Percentiles rank a stretch among this genome's conserved stretches.
Conservation (phyloP, 1,140 invertebrate genomes). For the Brachionus plicatilis region DNA sequence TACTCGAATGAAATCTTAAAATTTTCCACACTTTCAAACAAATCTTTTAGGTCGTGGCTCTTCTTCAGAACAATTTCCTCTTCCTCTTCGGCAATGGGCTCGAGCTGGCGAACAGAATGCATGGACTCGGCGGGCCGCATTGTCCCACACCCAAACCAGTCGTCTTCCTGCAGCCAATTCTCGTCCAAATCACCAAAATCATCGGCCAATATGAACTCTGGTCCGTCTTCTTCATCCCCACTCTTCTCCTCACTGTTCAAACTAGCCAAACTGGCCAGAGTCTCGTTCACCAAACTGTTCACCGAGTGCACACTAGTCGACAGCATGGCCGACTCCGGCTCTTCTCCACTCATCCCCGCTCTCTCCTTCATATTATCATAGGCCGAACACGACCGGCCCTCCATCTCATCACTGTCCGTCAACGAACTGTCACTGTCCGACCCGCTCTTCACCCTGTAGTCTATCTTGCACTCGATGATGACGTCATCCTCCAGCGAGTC, state of each 20-base stretch:
- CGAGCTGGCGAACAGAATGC: neutral
- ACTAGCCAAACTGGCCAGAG: neutral
- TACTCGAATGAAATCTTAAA: constrained; percentile 9
- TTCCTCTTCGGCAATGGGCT: constrained; percentile 24
- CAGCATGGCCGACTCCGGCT: neutral
- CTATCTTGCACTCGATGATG: constrained; percentile 10
- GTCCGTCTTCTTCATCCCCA: neutral
- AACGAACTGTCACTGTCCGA: neutral
- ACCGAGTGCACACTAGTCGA: neutral
- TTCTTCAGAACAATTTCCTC: neutral
- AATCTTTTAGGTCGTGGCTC: neutral
- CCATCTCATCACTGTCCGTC: neutral
- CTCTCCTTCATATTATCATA: constrained; percentile 24
- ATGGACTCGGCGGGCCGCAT: neutral
- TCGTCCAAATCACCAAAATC: constrained; percentile 17
- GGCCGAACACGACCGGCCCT: neutral
- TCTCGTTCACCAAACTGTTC: constrained; percentile 1
- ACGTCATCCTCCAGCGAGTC: constrained; percentile 14
- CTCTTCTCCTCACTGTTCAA: neutral
- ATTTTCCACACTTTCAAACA: neutral
- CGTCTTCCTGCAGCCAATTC: constrained; percentile 25
- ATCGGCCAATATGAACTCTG: neutral
- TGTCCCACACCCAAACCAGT: neutral
- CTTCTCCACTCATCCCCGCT: neutral
- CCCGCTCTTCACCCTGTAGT: neutral